phyloP scores from a whole-genome alignment of 2,113 vertebrate species.

The Globicephala melas region DNA sequence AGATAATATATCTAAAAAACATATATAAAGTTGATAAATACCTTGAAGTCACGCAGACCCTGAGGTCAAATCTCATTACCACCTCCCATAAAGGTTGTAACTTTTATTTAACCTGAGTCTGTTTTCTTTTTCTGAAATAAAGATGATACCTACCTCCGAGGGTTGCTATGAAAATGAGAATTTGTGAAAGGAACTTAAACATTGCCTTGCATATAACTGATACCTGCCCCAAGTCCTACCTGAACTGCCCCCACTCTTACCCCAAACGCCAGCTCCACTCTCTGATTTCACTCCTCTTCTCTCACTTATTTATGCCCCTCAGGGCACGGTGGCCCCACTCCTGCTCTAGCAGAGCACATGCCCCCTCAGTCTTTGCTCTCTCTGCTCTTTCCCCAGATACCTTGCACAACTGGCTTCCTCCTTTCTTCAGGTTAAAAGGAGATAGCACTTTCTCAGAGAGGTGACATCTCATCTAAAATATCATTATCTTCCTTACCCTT shows the following conservation, averaged over 20 bases:
- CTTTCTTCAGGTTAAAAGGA: neutral
- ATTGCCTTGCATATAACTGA: neutral
- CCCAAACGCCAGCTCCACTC: fast-evolving
- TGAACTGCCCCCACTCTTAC: no score
- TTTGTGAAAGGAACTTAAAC: neutral
- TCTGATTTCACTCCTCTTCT: neutral
- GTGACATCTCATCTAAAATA: neutral
- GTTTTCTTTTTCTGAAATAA: neutral
- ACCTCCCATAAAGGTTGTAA: neutral
- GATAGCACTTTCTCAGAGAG: neutral
- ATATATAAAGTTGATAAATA: neutral
- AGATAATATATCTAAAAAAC: neutral
- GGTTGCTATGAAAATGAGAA: neutral
- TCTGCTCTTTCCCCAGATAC: neutral
- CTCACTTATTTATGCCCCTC: neutral
- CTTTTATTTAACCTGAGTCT: neutral
- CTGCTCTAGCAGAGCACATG: neutral
- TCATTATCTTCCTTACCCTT: neutral
- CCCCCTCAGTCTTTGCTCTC: neutral
- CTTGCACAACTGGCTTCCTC: neutral
- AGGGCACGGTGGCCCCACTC: no score
- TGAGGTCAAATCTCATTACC: neutral
- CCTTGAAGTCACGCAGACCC: neutral
- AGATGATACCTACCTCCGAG: neutral
- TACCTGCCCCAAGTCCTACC: neutral